These are phyloP conservation scores for Sylvia atricapilla DNA, from an alignment of 2,113 vertebrate species.

Conservation along the genomic window DNA sequence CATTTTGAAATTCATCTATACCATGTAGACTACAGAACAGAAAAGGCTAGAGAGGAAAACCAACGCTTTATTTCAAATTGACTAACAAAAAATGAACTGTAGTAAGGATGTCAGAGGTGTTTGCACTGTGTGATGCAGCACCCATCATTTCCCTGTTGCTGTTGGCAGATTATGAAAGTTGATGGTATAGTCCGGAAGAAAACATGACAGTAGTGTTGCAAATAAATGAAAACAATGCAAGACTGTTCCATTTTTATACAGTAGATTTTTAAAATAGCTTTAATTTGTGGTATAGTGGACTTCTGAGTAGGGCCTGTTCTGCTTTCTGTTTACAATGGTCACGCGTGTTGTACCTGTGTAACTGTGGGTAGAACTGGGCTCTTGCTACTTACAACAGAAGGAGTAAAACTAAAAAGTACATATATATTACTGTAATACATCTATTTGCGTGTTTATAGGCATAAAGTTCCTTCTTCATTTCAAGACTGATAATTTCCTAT, in stretches of 20 bases:
- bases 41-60: neutral
- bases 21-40: neutral
- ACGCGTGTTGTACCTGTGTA: neutral
- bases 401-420: neutral
- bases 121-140: neutral
- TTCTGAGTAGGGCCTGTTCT: neutral
- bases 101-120: neutral
- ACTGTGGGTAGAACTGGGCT: neutral
- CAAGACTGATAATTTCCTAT: conserved; percentile 1
- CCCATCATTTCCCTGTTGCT: neutral
- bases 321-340: neutral
- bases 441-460: neutral
- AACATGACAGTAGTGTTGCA: neutral
- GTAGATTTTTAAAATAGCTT: neutral
- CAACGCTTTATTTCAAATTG: neutral
- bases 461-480: neutral
- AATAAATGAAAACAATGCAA: neutral
- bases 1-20: conserved; percentile 47
- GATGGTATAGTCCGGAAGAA: neutral
- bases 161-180: neutral
- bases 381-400: neutral
- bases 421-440: neutral
- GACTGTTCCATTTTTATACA: neutral
- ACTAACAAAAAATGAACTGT: neutral
- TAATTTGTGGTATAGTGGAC: neutral